phyloP scores from a whole-genome alignment of 2,113 vertebrate genomes.

The Pycnonotus jocosus region DNA sequence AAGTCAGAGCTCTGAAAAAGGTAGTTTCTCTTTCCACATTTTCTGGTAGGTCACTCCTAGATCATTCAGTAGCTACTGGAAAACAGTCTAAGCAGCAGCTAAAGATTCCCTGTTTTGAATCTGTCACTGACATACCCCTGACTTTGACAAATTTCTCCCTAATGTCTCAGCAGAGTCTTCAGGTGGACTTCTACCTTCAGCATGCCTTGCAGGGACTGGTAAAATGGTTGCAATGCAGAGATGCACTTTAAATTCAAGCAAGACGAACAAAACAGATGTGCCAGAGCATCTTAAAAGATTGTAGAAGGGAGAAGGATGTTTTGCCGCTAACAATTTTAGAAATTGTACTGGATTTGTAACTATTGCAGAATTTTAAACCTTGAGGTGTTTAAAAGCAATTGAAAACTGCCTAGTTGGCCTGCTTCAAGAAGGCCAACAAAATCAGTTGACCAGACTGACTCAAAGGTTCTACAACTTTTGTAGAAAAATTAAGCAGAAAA shows the following conservation, averaged over 20 bases:
- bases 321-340: background rate
- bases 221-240: background rate
- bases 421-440: background rate
- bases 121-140: background rate
- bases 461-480: background rate
- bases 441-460: background rate
- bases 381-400: background rate
- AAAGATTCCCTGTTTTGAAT: background rate
- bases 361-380: background rate
- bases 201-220: background rate
- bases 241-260: background rate
- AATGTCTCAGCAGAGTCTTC: background rate
- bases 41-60: background rate
- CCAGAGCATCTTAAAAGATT: background rate
- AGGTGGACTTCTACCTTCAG: background rate
- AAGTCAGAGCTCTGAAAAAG: background rate
- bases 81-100: background rate
- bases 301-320: background rate
- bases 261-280: background rate
- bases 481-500: background rate
- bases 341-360: background rate
- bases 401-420: background rate
- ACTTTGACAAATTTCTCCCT: background rate
- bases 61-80: background rate
- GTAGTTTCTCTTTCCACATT: background rate